A percentile compares a stretch with the other conserved stretches of the same genome.
phyloP scores from a whole-genome alignment of 1,140 invertebrate species.

The Euwallacea similis region DNA sequence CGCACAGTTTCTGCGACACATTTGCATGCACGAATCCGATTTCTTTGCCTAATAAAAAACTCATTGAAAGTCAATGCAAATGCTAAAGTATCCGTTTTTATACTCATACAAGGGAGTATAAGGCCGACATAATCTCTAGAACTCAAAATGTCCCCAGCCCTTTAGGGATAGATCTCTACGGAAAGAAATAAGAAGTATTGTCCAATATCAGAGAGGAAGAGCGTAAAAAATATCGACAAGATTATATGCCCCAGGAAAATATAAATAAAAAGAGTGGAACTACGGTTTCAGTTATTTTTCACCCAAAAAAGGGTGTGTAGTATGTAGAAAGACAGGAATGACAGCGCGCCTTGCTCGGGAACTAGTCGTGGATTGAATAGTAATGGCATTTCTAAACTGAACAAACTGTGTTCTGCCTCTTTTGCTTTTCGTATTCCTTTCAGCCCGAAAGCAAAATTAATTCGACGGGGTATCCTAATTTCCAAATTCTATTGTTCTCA shows the following conservation, averaged over 20 bases:
- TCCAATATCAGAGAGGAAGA: conserved; percentile 21
- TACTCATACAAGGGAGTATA: not conserved
- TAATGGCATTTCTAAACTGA: conserved; percentile 43
- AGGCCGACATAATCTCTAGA: not conserved
- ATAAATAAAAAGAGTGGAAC: conserved; percentile 44
- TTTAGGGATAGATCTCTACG: conserved; percentile 9
- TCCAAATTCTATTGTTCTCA: conserved; percentile 7
- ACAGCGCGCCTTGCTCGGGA: conserved; percentile 47
- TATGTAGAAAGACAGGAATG: conserved; percentile 51
- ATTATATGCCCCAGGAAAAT: conserved; percentile 23
- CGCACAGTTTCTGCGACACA: too few species aligned
- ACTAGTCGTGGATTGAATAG: conserved; percentile 48
- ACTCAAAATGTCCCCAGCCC: conserved; percentile 12
- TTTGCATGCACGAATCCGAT: too few species aligned
- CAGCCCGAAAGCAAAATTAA: conserved; percentile 23
- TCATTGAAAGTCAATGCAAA: too few species aligned
- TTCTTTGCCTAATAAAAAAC: too few species aligned
- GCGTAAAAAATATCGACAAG: conserved; percentile 27
- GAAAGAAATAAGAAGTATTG: conserved; percentile 13
- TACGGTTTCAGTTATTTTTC: conserved; percentile 45
- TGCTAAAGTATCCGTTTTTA: too few species aligned
- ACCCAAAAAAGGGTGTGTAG: conserved; percentile 47
- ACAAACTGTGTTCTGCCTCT: conserved; percentile 27
- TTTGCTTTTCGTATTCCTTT: conserved; percentile 26
- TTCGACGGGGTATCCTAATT: conserved; percentile 18